These are phyloP conservation scores for Amphilophus citrinellus DNA, from an alignment of 2,113 vertebrate species.

Conservation along the genomic window DNA sequence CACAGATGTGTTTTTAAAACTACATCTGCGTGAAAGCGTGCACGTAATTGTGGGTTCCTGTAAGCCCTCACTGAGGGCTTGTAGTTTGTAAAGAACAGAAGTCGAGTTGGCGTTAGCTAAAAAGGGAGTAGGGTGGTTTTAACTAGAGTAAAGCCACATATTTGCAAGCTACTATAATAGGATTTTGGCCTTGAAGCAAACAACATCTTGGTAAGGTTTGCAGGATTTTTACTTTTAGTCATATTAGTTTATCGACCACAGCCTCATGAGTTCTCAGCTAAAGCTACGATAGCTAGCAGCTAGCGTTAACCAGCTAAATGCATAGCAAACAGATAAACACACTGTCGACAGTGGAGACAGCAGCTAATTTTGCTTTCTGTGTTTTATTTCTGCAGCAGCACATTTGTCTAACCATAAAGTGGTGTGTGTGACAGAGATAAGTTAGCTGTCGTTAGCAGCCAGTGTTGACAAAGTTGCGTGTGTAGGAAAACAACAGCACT, in stretches of 20 bases:
- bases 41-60: background rate
- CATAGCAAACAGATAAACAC: background rate
- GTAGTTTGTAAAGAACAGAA: rapidly evolving
- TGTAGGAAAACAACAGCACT: background rate
- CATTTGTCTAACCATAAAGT: background rate
- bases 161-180: background rate
- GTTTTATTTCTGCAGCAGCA: background rate
- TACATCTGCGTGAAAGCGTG: background rate
- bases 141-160: background rate
- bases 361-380: background rate
- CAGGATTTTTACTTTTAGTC: background rate
- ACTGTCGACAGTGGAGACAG: background rate
- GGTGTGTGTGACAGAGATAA: background rate
- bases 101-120: conserved; percentile 4
- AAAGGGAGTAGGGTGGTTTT: background rate
- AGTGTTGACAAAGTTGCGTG: background rate
- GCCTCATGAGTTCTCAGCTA: background rate
- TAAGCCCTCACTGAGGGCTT: background rate
- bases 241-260: background rate
- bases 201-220: conserved; percentile 10
- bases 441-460: background rate
- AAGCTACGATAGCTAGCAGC: background rate
- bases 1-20: background rate
- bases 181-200: background rate
- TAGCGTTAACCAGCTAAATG: conserved; percentile 22